Percentiles rank a stretch among this genome's conserved stretches.
Evolutionary conservation across 2,797 vertebrate genomes (phyloP).

Genomic region (Distichodus sexfasciatus): DNA sequence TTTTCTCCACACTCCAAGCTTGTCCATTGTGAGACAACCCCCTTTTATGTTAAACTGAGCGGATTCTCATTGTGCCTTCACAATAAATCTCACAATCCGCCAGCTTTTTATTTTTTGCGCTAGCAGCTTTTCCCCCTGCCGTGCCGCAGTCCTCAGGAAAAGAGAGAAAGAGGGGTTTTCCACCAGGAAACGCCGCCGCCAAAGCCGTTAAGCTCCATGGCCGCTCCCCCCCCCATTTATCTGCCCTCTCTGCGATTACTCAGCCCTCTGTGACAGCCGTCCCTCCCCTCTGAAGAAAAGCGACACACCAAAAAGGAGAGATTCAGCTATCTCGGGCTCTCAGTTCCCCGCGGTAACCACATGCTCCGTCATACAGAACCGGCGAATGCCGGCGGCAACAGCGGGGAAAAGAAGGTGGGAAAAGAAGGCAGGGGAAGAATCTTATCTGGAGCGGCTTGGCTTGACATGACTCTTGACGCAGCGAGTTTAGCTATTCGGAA

Average conservation of each 20-base stretch:
- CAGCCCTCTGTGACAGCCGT: background rate
- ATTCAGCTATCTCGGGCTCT: background rate
- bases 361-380: background rate
- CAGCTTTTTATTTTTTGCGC: too few relatives aligned
- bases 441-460: background rate
- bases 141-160: too few relatives aligned
- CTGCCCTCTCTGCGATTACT: constrained; percentile 20
- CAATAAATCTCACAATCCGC: too few relatives aligned
- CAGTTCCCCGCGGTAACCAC: background rate
- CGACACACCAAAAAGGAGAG: constrained; percentile 10
- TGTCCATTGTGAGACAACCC: too few relatives aligned
- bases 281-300: background rate
- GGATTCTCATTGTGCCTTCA: too few relatives aligned
- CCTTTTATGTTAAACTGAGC: too few relatives aligned
- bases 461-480: too few relatives aligned
- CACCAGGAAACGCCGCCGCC: background rate
- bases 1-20: too few relatives aligned
- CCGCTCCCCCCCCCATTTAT: constrained; percentile 12
- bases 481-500: too few relatives aligned
- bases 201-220: background rate
- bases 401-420: background rate
- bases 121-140: too few relatives aligned
- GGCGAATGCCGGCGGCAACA: background rate
- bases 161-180: background rate
- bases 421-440: background rate